Evolutionary conservation across 2,113 vertebrate genomes (phyloP), one percentile per base, ranked within the genome.

Genomic region (Prunella himalayana): DNA sequence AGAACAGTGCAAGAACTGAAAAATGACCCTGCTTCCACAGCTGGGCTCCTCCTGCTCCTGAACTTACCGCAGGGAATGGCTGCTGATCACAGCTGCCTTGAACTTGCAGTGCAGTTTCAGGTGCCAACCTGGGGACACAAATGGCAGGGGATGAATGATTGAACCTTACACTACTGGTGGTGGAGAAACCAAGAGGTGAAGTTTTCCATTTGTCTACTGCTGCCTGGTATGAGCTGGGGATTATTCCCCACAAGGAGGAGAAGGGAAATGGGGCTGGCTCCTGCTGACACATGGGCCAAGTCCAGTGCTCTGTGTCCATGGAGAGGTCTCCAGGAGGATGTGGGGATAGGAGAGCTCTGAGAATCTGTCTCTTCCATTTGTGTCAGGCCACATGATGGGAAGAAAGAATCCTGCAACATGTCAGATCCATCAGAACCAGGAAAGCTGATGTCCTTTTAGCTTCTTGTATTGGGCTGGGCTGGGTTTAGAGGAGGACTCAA

Each of bases 151-250:
- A 57, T 47, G 10, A 24, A 27, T 35, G 59, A 77, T 73, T 81
- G 80, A 95, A 69, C 44, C 24, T 91, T 79, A 9, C 22, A 4
- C 41, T 90, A 31, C 50, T 54, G 39, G 27, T 71, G 65, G 12
- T 64, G 65, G 35, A 60, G 51, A 89, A 92, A 89, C 33, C 66
- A 70, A 86, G 86, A 88, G 41, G 78, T 79, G 68, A 71, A 24
- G 22, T 91, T 92, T 96, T 97, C 95, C 92, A 71, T 87, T 94
- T 84, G 35, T 56, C 86, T 76, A 3, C 63, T 69, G 70, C 73
- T 82, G 84, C 57, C 87, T 24, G 45, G 14, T 68, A 25, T 81
- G 82, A 94, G 69, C 78, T 85, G 85, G 68, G 56, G 60, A 69
- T 87, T 77, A 88, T 78, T 95, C 93, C 86, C 16, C 45, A 6